phyloP scores from a whole-genome alignment of 2,113 vertebrate species.

The Tachysurus fulvidraco region DNA sequence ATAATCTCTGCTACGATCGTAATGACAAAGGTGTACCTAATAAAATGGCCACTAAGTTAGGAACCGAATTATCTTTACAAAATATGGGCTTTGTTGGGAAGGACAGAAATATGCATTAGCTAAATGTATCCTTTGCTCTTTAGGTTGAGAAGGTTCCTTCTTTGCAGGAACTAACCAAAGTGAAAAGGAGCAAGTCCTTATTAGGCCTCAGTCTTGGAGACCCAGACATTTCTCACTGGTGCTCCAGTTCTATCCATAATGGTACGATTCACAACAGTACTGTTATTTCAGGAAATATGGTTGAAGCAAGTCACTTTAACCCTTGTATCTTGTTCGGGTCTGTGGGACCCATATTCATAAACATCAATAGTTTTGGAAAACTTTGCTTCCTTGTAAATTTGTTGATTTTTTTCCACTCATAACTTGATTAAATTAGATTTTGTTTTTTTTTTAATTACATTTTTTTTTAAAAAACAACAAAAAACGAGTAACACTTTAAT shows the following conservation, averaged over 20 bases:
- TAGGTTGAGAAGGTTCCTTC: conserved; percentile 42
- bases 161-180: conserved; percentile 38
- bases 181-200: conserved; percentile 30
- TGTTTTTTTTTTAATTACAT: too few relatives aligned
- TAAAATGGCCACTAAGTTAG: background rate
- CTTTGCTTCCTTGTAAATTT: too few relatives aligned
- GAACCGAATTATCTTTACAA: background rate
- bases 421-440: too few relatives aligned
- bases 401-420: too few relatives aligned
- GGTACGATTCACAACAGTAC: background rate
- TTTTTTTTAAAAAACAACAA: too few relatives aligned
- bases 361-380: too few relatives aligned
- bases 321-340: too few relatives aligned
- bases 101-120: background rate
- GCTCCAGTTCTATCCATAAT: conserved; percentile 10
- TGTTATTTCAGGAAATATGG: conserved; percentile 19
- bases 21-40: background rate
- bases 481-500: too few relatives aligned
- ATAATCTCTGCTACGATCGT: too few relatives aligned
- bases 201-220: conserved; percentile 29
- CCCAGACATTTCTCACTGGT: conserved; percentile 36
- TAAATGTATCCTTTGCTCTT: background rate
- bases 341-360: too few relatives aligned
- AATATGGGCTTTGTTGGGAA: background rate
- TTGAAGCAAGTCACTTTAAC: background rate